phyloP scores from a whole-genome alignment of 2,888 invertebrate genomes.

The Nomada ferruginata region DNA sequence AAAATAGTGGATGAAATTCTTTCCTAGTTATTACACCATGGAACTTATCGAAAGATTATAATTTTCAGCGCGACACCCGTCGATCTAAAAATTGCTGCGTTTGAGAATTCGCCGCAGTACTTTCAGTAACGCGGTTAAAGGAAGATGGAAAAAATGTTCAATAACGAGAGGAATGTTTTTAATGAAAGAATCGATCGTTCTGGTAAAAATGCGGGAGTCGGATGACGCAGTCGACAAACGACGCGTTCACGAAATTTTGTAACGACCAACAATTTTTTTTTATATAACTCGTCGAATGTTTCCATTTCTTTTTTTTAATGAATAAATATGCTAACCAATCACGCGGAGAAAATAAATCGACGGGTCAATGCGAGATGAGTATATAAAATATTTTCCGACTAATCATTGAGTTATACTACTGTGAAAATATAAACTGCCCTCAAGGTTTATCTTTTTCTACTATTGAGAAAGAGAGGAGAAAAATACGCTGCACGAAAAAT shows the following conservation, averaged over 20 bases:
- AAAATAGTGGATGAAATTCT: no score
- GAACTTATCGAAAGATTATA: background rate
- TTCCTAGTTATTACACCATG: background rate
- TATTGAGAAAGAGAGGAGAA: background rate
- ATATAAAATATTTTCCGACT: background rate
- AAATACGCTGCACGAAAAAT: background rate
- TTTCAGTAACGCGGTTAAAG: constrained; percentile 1
- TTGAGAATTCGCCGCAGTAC: background rate
- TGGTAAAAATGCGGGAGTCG: background rate
- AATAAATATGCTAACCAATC: background rate
- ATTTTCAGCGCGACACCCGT: background rate
- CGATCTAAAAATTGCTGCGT: background rate
- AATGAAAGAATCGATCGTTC: constrained; percentile 10
- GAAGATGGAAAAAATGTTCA: constrained; percentile 5
- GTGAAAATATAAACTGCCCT: background rate
- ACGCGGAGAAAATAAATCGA: background rate
- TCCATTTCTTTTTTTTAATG: background rate
- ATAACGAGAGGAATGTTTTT: constrained; percentile 9
- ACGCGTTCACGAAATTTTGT: background rate
- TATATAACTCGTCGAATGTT: background rate
- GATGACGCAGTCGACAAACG: background rate
- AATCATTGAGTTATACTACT: constrained; percentile 1
- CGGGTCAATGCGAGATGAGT: background rate
- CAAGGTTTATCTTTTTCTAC: background rate
- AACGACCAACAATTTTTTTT: background rate